phyloP scores from a whole-genome alignment of 2,888 invertebrate species.

The Leucophora obtusa region DNA sequence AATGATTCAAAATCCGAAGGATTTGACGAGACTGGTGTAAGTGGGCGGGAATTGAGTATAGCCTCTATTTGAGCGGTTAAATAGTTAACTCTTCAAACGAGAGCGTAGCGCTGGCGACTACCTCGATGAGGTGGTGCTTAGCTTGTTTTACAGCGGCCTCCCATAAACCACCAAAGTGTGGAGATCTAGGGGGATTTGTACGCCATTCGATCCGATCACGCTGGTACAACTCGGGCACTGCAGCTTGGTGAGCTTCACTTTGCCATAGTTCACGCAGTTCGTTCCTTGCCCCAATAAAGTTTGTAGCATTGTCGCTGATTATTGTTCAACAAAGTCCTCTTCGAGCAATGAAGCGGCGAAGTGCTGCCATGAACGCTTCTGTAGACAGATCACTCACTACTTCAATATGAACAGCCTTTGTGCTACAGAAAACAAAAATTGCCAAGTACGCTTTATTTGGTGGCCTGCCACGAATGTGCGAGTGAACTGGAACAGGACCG shows the following conservation, averaged over 20 bases:
- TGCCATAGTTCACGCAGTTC: constrained; percentile 24
- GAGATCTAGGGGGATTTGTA: constrained; percentile 1
- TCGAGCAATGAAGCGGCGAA: constrained; percentile 53
- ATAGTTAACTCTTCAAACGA: constrained; percentile 27
- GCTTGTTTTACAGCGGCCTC: constrained; percentile 20
- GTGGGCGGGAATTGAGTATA: constrained; percentile 35
- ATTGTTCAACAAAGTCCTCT: constrained; percentile 42
- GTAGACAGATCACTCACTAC: constrained; percentile 60
- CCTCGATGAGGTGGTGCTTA: not conserved
- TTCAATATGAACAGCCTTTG: constrained; percentile 56
- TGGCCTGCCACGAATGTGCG: constrained; percentile 35
- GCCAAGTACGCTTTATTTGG: constrained; percentile 47
- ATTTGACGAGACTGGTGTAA: constrained; percentile 64
- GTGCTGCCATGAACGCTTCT: constrained; percentile 43
- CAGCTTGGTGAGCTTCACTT: constrained; percentile 10
- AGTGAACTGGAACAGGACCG: constrained; percentile 14
- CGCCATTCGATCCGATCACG: not conserved
- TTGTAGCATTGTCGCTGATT: constrained; percentile 51
- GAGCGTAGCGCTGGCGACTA: constrained; percentile 9
- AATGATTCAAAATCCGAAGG: constrained; percentile 50
- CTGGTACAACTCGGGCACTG: constrained; percentile 2
- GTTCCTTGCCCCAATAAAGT: constrained; percentile 49
- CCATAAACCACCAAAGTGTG: constrained; percentile 38
- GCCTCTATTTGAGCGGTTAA: constrained; percentile 65
- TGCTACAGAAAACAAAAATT: constrained; percentile 55